phyloP scores from a whole-genome alignment of 2,797 vertebrate genomes.

The Taenioides sp. region DNA sequence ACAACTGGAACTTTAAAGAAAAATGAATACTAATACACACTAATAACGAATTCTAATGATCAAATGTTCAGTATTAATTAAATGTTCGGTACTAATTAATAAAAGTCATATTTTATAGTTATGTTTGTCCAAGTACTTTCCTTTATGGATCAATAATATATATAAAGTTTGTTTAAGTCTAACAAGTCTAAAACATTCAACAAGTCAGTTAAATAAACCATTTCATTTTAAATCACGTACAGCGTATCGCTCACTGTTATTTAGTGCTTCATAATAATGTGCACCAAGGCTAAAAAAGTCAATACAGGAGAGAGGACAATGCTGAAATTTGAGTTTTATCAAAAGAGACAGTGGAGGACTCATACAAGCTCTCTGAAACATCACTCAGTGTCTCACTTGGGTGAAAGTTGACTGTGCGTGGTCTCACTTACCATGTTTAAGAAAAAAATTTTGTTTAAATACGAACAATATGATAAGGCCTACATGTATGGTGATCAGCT shows the following conservation, averaged over 20 bases:
- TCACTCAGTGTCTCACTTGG: slow-evolving; percentile 27
- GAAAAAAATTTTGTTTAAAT: slow-evolving; percentile 2
- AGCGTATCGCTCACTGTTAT: not conserved
- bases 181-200: not conserved
- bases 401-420: slow-evolving; percentile 24
- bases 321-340: slow-evolving; percentile 26
- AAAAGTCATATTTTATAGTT: not conserved
- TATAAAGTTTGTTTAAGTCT: no score
- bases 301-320: not conserved
- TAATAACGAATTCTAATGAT: no score
- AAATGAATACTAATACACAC: not conserved
- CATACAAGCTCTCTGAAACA: slow-evolving; percentile 16
- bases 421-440: slow-evolving; percentile 23
- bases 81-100: no score
- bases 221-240: not conserved
- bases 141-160: no score
- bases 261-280: not conserved
- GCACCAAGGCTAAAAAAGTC: not conserved
- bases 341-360: slow-evolving; percentile 18
- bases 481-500: not conserved
- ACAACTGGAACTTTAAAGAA: slow-evolving; percentile 27
- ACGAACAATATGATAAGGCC: not conserved
- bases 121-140: not conserved
- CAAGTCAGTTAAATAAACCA: not conserved
- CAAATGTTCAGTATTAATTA: no score